A percentile compares a stretch with the other conserved stretches of the same genome.
Conservation (phyloP, 2,888 invertebrate genomes). For the Dione vanillae region DNA sequence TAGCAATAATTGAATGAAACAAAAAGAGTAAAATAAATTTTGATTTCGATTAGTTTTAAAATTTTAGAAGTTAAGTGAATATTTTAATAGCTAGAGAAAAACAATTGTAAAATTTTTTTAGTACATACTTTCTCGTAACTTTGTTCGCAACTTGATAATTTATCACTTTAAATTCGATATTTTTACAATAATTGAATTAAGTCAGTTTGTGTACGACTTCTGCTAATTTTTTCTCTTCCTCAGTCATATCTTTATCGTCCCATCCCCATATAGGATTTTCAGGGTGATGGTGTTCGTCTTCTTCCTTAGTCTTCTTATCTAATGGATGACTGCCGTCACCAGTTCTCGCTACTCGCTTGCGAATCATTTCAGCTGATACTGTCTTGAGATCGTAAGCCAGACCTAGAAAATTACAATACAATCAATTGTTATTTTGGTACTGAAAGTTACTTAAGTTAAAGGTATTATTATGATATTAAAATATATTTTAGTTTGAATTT, state of each 20-base stretch:
- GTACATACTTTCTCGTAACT: background rate
- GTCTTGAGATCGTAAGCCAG: conserved; percentile 94
- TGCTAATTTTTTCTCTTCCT: conserved; percentile 86
- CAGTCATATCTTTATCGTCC: conserved; percentile 90
- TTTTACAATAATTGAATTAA: conserved; percentile 46
- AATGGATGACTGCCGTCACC: conserved; percentile 87
- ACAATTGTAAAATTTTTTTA: background rate
- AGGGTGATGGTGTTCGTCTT: conserved; percentile 71
- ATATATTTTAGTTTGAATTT: too few relatives aligned
- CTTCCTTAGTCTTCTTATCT: conserved; percentile 51
- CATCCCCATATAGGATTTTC: conserved; percentile 90
- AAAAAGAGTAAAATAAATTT: too few relatives aligned
- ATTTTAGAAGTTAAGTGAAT: too few relatives aligned
- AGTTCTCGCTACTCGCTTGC: conserved; percentile 87
- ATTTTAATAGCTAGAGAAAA: too few relatives aligned
- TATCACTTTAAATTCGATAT: background rate
- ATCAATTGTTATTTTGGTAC: too few relatives aligned
- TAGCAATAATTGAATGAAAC: too few relatives aligned
- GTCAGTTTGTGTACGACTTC: conserved; percentile 70
- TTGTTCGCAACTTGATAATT: conserved; percentile 10
- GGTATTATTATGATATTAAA: too few relatives aligned
- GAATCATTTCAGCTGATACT: conserved; percentile 88
- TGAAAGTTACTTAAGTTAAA: too few relatives aligned
- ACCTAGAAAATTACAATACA: conserved; percentile 76
- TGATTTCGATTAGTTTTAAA: too few relatives aligned